Evolutionary conservation across 2,888 invertebrate genomes (phyloP).

Genomic region (Drosophila helvetica): DNA sequence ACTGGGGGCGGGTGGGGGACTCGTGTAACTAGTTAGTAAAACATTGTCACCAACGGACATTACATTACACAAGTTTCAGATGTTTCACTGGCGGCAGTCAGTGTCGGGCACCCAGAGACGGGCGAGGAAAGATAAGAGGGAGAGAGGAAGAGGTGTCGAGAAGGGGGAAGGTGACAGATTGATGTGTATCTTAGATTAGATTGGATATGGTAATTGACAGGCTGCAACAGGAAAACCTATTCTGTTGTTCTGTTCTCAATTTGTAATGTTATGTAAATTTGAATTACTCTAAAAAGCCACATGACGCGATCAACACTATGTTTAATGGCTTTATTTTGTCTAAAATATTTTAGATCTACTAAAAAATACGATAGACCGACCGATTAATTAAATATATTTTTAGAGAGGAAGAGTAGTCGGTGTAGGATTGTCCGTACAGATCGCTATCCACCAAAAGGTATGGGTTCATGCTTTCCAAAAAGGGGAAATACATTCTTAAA

Average conservation of each 20-base stretch:
- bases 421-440: not conserved
- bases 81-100: slow-evolving; percentile 7
- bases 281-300: slow-evolving; percentile 27
- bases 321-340: too few species aligned
- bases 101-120: not conserved
- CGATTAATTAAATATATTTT: too few species aligned
- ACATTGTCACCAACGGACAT: slow-evolving; percentile 20
- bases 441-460: too few species aligned
- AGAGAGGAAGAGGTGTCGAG: not conserved
- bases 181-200: slow-evolving; percentile 41
- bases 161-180: slow-evolving; percentile 13
- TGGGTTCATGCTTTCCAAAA: too few species aligned
- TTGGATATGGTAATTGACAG: slow-evolving; percentile 37
- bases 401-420: too few species aligned
- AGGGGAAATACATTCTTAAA: too few species aligned
- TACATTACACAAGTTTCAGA: slow-evolving; percentile 33
- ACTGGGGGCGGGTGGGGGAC: slow-evolving; percentile 3
- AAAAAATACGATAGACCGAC: too few species aligned
- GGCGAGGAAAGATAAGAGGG: not conserved
- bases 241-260: slow-evolving; percentile 21
- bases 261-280: slow-evolving; percentile 19
- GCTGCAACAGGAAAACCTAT: slow-evolving; percentile 3
- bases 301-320: slow-evolving; percentile 16
- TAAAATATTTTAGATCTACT: too few species aligned
- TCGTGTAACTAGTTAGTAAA: slow-evolving; percentile 12